Conservation (phyloP, 1,140 invertebrate genomes). For the Bilobella aurantiaca region DNA sequence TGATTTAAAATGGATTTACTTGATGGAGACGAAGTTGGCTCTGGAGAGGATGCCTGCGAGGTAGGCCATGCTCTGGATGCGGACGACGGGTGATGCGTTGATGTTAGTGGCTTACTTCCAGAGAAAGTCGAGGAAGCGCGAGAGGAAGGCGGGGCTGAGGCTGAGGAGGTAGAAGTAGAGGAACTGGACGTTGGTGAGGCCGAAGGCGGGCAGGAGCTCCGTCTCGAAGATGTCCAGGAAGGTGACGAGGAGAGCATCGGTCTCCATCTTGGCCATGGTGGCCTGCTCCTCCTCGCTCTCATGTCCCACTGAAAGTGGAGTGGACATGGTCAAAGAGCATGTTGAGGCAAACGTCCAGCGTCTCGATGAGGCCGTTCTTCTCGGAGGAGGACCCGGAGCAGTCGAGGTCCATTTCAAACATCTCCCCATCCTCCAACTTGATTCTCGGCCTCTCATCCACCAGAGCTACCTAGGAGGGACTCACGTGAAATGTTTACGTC, state of each 20-base stretch:
- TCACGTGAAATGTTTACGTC: slow-evolving; percentile 60
- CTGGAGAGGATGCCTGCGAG: slow-evolving; percentile 63
- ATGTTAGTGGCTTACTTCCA: slow-evolving; percentile 64
- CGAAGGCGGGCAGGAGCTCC: slow-evolving; percentile 60
- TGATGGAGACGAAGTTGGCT: slow-evolving; percentile 53
- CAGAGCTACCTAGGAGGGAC: slow-evolving; percentile 40
- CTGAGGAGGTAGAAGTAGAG: slow-evolving; percentile 64
- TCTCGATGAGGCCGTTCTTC: slow-evolving; percentile 10
- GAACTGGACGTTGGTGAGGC: slow-evolving; percentile 65
- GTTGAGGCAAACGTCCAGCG: slow-evolving; percentile 33
- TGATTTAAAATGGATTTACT: slow-evolving; percentile 43
- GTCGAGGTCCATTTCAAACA: slow-evolving; percentile 5
- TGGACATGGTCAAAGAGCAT: slow-evolving; percentile 24
- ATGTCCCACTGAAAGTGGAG: background rate
- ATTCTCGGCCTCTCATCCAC: slow-evolving; percentile 3
- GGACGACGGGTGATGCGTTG: slow-evolving; percentile 51
- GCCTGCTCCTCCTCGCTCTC: background rate
- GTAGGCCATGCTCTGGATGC: slow-evolving; percentile 61
- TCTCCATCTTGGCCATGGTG: background rate
- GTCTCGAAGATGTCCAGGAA: slow-evolving; percentile 57
- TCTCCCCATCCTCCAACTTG: background rate
- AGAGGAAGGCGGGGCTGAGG: slow-evolving; percentile 39
- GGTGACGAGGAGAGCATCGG: slow-evolving; percentile 1
- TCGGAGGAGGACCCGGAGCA: slow-evolving; percentile 1
- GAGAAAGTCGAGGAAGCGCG: slow-evolving; percentile 44